phyloP scores from a whole-genome alignment of 2,113 vertebrate species.

The Dipodomys stephensi region DNA sequence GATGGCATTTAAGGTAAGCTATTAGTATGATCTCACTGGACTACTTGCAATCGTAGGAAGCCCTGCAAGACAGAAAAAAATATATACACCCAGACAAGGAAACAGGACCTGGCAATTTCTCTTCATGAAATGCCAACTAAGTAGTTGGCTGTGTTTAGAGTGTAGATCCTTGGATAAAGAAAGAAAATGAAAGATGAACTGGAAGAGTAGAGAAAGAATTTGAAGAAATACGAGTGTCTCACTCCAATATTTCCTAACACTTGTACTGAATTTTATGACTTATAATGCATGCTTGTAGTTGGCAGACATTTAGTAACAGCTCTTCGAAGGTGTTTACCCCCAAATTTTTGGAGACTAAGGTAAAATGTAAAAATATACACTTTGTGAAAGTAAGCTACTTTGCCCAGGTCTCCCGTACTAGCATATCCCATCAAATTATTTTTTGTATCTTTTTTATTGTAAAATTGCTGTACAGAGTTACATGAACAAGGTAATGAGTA shows the following conservation, averaged over 20 bases:
- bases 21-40: constrained; percentile 28
- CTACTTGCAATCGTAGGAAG: background rate
- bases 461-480: too few relatives aligned
- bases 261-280: background rate
- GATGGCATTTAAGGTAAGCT: constrained; percentile 23
- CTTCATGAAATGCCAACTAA: constrained; percentile 38
- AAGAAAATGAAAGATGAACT: constrained; percentile 21
- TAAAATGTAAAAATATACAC: background rate
- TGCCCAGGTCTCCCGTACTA: background rate
- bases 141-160: background rate
- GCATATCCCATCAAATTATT: background rate
- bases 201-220: constrained; percentile 26
- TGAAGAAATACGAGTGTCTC: background rate
- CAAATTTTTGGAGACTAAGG: background rate
- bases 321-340: background rate
- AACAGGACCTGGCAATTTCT: constrained; percentile 22
- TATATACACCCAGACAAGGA: background rate
- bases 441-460: too few relatives aligned
- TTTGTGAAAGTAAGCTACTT: background rate
- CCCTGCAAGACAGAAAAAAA: background rate
- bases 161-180: background rate
- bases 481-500: too few relatives aligned
- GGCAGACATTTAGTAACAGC: background rate
- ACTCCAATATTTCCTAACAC: background rate
- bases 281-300: background rate